Conservation (phyloP, 37 sponge, comb jelly and placozoan species). For the Trichoplax adhaerens region DNA sequence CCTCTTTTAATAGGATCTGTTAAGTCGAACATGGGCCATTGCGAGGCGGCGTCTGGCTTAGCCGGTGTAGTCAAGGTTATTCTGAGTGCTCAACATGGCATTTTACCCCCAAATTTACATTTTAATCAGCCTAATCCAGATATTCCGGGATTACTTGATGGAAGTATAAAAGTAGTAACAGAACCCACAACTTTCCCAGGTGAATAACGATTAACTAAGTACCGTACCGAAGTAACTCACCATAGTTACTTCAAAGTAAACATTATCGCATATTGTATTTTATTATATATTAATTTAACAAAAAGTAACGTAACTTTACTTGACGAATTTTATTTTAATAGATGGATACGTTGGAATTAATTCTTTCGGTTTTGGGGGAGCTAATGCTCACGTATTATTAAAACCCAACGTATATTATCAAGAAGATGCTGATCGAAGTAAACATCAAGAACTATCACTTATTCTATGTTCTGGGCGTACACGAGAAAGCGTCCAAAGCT, state of each 20-base stretch:
- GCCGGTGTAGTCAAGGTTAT: slow-evolving; percentile 44
- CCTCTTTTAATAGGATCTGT: slow-evolving; percentile 25
- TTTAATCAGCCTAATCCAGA: background rate
- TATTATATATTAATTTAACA: no score
- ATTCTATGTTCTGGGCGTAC: slow-evolving; percentile 10
- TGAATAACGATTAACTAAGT: no score
- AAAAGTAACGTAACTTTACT: no score
- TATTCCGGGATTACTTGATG: slow-evolving; percentile 3
- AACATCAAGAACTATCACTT: slow-evolving; percentile 9
- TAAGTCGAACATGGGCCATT: slow-evolving; percentile 59
- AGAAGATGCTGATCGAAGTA: background rate
- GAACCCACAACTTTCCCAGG: background rate
- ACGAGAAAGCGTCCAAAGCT: background rate
- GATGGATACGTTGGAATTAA: slow-evolving; percentile 3
- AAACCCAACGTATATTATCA: no score
- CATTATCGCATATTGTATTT: no score
- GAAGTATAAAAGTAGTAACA: slow-evolving; percentile 2
- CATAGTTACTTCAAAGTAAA: no score
- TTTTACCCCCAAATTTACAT: slow-evolving; percentile 8
- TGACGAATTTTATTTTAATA: no score
- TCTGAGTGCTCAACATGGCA: slow-evolving; percentile 27
- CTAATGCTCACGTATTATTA: slow-evolving; percentile 22
- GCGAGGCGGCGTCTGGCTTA: slow-evolving; percentile 43
- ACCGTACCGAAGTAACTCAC: no score
- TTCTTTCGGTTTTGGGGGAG: slow-evolving; percentile 28